Evolutionary conservation across 92 coral and sea anemone genomes (phyloP).

Genomic region (Umimayanthus kanabou): DNA sequence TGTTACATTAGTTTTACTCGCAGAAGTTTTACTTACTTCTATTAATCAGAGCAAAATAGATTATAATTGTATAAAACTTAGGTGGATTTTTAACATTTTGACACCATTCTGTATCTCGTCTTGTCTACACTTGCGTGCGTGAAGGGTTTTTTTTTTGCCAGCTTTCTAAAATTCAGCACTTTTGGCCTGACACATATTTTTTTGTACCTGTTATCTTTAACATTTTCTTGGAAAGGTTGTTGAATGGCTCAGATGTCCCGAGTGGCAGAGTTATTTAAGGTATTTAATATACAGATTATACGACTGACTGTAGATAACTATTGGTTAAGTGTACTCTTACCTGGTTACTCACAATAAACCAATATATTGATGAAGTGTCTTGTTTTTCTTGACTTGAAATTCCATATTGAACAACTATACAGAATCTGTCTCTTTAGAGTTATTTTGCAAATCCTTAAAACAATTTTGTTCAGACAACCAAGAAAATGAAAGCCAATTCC

Average conservation of each 20-base stretch:
- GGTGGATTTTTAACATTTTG: background rate
- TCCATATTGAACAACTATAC: too few relatives aligned
- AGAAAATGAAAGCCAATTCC: too few relatives aligned
- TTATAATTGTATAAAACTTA: background rate
- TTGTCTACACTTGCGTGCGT: background rate
- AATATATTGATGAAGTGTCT: background rate
- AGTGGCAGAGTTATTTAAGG: conserved; percentile 14
- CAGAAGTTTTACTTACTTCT: background rate
- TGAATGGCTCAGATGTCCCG: conserved; percentile 6
- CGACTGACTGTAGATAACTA: conserved; percentile 1
- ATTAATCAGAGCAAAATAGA: background rate
- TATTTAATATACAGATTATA: conserved; percentile 1
- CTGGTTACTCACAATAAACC: conserved; percentile 17
- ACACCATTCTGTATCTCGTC: background rate
- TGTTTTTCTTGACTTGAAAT: too few relatives aligned
- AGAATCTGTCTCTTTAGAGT: too few relatives aligned
- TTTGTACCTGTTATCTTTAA: conserved; percentile 17
- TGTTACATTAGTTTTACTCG: background rate
- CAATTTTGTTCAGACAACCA: too few relatives aligned
- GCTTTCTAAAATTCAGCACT: conserved; percentile 9
- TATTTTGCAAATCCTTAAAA: too few relatives aligned
- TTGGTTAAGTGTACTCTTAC: background rate
- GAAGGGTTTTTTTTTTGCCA: background rate
- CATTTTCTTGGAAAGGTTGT: conserved; percentile 23
- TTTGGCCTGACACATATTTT: background rate